phyloP scores from a whole-genome alignment of 2,113 vertebrate species.

The Anhinga rufa region DNA sequence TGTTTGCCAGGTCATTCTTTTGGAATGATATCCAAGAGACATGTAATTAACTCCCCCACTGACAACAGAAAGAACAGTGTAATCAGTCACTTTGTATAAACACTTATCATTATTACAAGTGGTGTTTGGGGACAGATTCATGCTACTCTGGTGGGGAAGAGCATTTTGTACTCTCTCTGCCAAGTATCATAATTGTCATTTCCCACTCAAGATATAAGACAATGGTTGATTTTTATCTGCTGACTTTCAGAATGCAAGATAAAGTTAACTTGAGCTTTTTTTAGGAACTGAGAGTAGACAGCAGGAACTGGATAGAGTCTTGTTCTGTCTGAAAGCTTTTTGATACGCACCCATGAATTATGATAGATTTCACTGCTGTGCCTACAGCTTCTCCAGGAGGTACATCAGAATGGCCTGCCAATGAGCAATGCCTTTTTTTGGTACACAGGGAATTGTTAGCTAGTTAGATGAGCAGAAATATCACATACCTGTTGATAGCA shows the following conservation, averaged over 20 bases:
- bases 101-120: background rate
- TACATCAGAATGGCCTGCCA: background rate
- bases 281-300: background rate
- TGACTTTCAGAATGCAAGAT: background rate
- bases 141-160: background rate
- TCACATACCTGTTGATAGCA: background rate
- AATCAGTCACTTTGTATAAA: constrained; percentile 43
- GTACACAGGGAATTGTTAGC: background rate
- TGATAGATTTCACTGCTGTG: background rate
- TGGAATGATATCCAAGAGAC: constrained; percentile 3
- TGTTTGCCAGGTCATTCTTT: constrained; percentile 12
- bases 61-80: constrained; percentile 29
- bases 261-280: background rate
- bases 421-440: background rate
- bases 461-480: background rate
- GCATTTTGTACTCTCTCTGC: background rate
- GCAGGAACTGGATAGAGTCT: background rate
- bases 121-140: background rate
- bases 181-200: background rate
- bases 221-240: background rate
- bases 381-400: background rate
- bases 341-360: background rate
- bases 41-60: constrained; percentile 20
- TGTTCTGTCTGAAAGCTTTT: background rate
- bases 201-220: background rate